A percentile compares a stretch with the other conserved stretches of the same genome.
Conservation (phyloP, 2,113 vertebrate species). For the Oreamnos americanus region DNA sequence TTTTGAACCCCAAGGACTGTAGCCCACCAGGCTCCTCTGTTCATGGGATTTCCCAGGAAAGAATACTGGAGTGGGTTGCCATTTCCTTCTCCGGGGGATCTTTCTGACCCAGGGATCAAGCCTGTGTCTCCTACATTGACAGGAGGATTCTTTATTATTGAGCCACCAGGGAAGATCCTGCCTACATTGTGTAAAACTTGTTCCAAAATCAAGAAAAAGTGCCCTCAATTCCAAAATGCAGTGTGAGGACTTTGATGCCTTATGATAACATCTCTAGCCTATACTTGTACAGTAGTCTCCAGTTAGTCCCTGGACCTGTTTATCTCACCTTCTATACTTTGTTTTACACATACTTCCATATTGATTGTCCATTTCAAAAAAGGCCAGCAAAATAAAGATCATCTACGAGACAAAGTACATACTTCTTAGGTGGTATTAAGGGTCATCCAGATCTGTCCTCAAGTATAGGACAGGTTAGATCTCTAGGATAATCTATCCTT, state of each 20-base stretch:
- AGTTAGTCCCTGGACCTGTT: not conserved
- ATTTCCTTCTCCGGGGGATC: not conserved
- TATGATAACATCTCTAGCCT: not conserved
- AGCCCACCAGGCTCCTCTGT: not conserved
- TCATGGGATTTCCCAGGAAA: not conserved
- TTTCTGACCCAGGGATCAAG: not conserved
- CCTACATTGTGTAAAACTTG: not conserved
- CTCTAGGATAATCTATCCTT: not conserved
- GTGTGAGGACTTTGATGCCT: not conserved
- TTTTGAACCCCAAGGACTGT: not conserved
- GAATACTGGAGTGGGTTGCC: not conserved
- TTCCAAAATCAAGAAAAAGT: not conserved
- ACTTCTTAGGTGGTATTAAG: accelerated
- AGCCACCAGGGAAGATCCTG: not conserved
- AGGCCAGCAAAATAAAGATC: not conserved
- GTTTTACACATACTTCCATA: not conserved
- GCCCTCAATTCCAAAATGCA: not conserved
- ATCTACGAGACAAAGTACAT: accelerated
- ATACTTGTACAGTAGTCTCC: too few relatives aligned
- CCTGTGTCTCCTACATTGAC: not conserved
- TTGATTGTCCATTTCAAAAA: not conserved
- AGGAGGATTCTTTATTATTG: not conserved
- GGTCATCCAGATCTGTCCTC: not conserved
- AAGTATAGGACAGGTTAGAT: not conserved
- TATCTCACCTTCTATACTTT: not conserved